These are phyloP conservation scores for Linnaemya tessellans DNA, from an alignment of 2,888 invertebrate species.

Conservation along the genomic window DNA sequence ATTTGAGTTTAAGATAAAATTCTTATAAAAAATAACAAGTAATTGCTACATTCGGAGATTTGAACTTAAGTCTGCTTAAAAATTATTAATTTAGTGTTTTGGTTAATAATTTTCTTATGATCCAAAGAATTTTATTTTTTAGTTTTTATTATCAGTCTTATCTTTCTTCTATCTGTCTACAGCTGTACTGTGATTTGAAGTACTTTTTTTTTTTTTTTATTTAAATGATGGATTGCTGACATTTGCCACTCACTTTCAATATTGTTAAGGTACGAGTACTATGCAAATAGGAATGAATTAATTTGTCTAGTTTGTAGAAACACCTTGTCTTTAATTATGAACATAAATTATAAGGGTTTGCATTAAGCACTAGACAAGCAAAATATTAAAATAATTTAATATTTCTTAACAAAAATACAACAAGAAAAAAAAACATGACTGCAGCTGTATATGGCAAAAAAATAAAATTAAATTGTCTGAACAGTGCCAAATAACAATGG, in stretches of 20 bases:
- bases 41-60: no score
- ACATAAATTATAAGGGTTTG: constrained; percentile 38
- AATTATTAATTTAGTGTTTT: no score
- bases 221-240: constrained; percentile 27
- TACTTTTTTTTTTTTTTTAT: background rate
- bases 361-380: background rate
- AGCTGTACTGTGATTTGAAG: constrained; percentile 24
- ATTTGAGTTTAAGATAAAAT: no score
- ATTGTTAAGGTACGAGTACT: constrained; percentile 13
- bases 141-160: background rate
- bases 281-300: constrained; percentile 52
- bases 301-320: background rate
- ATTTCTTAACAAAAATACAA: no score
- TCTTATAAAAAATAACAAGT: no score
- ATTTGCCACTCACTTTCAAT: background rate
- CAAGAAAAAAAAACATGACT: background rate
- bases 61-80: no score
- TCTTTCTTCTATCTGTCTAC: background rate
- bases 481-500: constrained; percentile 8
- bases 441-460: constrained; percentile 18
- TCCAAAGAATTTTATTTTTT: no score
- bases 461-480: no score
- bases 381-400: background rate
- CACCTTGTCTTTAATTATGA: constrained; percentile 43
- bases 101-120: no score